Evolutionary conservation across 2,888 invertebrate genomes (phyloP).

Genomic region (Gerosis bhagava): DNA sequence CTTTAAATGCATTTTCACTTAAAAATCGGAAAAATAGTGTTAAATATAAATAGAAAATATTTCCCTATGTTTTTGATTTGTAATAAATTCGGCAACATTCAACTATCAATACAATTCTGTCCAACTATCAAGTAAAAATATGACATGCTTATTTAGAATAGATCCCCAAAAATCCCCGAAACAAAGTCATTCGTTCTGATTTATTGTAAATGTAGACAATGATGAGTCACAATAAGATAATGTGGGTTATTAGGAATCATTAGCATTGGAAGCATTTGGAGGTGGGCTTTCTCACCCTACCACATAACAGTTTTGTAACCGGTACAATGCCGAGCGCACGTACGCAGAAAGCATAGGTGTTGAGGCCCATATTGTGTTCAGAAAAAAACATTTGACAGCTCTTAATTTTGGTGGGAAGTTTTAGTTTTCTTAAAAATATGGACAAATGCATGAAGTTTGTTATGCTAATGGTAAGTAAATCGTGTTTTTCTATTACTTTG

Average conservation of each 20-base stretch:
- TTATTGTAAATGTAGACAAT: not conserved
- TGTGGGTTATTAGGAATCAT: conserved; percentile 46
- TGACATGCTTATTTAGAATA: too few relatives aligned
- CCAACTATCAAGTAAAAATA: too few relatives aligned
- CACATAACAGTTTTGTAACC: conserved; percentile 43
- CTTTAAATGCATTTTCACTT: too few relatives aligned
- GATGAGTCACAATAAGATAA: conserved; percentile 32
- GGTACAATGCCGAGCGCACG: conserved; percentile 41
- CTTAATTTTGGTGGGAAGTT: conserved; percentile 17
- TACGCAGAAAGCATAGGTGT: too few relatives aligned
- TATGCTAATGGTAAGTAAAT: conserved; percentile 41
- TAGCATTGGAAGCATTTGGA: conserved; percentile 55
- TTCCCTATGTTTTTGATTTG: too few relatives aligned
- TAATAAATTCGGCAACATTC: too few relatives aligned
- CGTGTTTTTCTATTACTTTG: not conserved
- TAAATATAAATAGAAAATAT: too few relatives aligned
- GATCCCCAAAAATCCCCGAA: too few relatives aligned
- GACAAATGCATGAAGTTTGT: conserved; percentile 41
- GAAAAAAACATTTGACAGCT: conserved; percentile 18
- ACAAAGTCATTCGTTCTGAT: too few relatives aligned
- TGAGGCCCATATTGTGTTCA: conserved; percentile 6
- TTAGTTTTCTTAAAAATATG: conserved; percentile 34
- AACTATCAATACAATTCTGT: too few relatives aligned
- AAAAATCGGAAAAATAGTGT: too few relatives aligned
- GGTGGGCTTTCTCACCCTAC: conserved; percentile 34